These are phyloP conservation scores for Isoperla grammatica DNA, from an alignment of 2,888 invertebrate genomes.

Conservation along the genomic window DNA sequence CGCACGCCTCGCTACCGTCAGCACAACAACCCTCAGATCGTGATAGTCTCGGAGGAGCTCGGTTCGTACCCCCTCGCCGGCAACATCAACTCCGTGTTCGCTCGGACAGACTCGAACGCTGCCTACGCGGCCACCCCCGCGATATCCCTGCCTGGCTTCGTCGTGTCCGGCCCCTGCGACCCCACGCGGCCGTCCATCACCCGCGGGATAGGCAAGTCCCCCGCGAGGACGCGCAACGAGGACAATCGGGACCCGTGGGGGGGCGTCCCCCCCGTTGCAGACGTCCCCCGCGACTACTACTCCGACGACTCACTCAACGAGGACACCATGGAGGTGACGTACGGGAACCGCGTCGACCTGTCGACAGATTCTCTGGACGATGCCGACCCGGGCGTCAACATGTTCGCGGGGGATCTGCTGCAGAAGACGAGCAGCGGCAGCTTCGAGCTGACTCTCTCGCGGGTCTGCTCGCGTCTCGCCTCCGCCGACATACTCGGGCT, in stretches of 20 bases:
- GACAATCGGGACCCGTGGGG: neutral
- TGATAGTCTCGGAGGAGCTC: too few species aligned
- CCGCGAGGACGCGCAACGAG: neutral
- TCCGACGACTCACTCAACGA: slow-evolving; percentile 1
- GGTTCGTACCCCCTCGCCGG: too few species aligned
- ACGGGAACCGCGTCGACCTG: slow-evolving; percentile 42
- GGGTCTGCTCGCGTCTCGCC: slow-evolving; percentile 72
- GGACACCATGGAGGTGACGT: slow-evolving; percentile 35
- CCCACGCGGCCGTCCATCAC: slow-evolving; percentile 73
- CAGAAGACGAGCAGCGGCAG: slow-evolving; percentile 41
- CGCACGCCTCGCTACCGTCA: too few species aligned
- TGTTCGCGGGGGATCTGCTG: slow-evolving; percentile 32
- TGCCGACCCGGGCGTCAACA: slow-evolving; percentile 21
- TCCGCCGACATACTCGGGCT: slow-evolving; percentile 73
- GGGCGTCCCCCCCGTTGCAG: slow-evolving; percentile 22
- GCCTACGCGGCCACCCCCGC: neutral
- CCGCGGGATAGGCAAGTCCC: slow-evolving; percentile 62
- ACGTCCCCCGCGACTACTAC: slow-evolving; percentile 17
- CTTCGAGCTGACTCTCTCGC: slow-evolving; percentile 71
- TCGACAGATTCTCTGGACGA: slow-evolving; percentile 38
- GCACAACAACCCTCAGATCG: neutral
- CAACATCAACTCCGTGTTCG: too few species aligned
- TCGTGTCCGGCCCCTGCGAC: slow-evolving; percentile 62
- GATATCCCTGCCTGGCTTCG: slow-evolving; percentile 43
- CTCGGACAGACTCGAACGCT: too few species aligned